Base-by-base conservation (phyloP, 2,113 vertebrate genomes). In the Proterorhinus semilunaris region DNA sequence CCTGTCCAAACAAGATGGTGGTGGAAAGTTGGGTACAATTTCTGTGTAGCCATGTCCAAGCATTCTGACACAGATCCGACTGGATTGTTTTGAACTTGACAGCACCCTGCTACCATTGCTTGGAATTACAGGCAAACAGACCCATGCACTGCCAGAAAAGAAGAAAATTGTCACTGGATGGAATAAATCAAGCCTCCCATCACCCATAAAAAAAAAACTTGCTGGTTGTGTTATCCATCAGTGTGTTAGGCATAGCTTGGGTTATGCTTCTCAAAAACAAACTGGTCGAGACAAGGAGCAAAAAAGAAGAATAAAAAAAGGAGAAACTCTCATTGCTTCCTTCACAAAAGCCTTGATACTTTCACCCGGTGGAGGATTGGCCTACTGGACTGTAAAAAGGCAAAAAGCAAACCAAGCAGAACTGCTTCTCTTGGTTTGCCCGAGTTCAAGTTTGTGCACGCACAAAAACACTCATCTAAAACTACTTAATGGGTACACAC, bases 241-340 rank as follows among this genome's bases (percentile, higher is more conserved):
- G 77, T 79, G 76, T 72, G 78, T 86, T 82, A 82, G 79, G 79
- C 76, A 61, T 45, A 90, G 84, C 76, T 54, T 70, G 61, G 79
- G 65, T 69, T 83, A 82, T 87, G 75, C 76, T 70, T 88, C 79
- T 75, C 55, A 74, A 74, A 90, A 89, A 87, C 83, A 87, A 90
- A 90, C 81, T 86, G 86, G 10, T 69, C 67, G 69, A 76, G 79
- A 87, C 83, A 86, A 77, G 65, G 81, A 76, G 53, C 27, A 36
- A 36, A 36, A 36, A 36, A 36, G 27, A 36, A 36, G 27, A 36
- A 36, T 4, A 36, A 36, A 36, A 55, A 55, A 27, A 10, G 27
- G 17, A 55, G 53, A 44, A 86, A 87, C 53, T 87, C 80, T 76
- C 81, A 76, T 62, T 78, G 80, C 82, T 81, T 81, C 78, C 74